Evolutionary conservation across 2,113 vertebrate genomes (phyloP).

Genomic region (Gnathonemus echidnorhynchus): DNA sequence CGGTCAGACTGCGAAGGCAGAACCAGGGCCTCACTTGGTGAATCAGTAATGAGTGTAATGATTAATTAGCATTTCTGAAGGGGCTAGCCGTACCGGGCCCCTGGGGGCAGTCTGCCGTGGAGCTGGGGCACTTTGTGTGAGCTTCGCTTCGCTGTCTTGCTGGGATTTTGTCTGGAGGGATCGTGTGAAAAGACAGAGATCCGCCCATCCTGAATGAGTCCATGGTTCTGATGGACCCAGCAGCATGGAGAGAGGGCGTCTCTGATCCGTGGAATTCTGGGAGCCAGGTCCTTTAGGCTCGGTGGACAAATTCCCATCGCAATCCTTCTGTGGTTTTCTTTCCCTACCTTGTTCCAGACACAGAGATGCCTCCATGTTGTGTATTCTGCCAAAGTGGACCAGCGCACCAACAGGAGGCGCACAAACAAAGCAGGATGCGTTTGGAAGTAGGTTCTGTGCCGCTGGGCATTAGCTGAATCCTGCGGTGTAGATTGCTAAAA

Average conservation of each 20-base stretch:
- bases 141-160: neutral
- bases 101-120: neutral
- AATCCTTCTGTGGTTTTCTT: neutral
- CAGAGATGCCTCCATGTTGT: neutral
- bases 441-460: neutral
- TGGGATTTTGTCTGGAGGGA: slow-evolving; percentile 21
- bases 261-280: slow-evolving; percentile 31
- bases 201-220: slow-evolving; percentile 27
- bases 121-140: neutral
- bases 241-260: slow-evolving; percentile 29
- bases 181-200: slow-evolving; percentile 28
- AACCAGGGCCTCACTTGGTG: neutral
- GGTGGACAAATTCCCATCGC: neutral
- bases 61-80: slow-evolving; percentile 1
- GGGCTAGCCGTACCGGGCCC: too few species aligned
- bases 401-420: neutral
- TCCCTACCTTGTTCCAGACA: neutral
- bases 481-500: neutral
- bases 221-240: slow-evolving; percentile 24
- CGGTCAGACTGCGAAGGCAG: neutral
- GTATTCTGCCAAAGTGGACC: neutral
- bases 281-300: neutral
- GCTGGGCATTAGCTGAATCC: neutral
- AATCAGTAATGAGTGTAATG: neutral
- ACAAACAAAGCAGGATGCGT: neutral